These are phyloP conservation scores for Bubalus kerabau DNA, from an alignment of 2,113 vertebrate genomes.

Conservation along the genomic window DNA sequence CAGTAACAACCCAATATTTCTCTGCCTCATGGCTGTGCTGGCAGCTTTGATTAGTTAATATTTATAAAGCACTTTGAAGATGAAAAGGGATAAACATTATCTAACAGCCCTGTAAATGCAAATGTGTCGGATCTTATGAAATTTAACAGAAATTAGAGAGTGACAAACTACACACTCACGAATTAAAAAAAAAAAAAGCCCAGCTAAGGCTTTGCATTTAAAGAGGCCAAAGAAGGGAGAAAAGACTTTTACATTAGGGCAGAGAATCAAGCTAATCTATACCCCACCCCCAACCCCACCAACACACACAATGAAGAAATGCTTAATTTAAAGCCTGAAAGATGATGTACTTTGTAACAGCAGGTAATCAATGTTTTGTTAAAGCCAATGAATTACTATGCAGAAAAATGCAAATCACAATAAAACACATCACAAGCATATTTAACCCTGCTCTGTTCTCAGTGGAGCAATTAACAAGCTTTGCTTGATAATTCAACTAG, in stretches of 20 bases:
- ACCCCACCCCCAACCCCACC: not conserved
- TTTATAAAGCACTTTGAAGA: slow-evolving; percentile 59
- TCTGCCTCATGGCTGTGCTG: not conserved
- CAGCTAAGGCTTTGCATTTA: slow-evolving; percentile 61
- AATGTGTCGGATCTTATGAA: slow-evolving; percentile 69
- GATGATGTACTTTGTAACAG: slow-evolving; percentile 56
- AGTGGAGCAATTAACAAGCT: not conserved
- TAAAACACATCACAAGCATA: slow-evolving; percentile 25
- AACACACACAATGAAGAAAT: slow-evolving; percentile 9
- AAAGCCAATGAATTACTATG: slow-evolving; percentile 66
- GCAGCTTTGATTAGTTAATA: slow-evolving; percentile 52
- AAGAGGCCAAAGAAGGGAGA: slow-evolving; percentile 55
- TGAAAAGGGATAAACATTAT: slow-evolving; percentile 56
- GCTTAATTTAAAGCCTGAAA: slow-evolving; percentile 72
- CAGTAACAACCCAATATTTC: not conserved
- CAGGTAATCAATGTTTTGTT: slow-evolving; percentile 74
- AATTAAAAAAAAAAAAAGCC: not conserved
- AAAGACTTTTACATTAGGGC: slow-evolving; percentile 50
- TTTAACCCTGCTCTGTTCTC: slow-evolving; percentile 31
- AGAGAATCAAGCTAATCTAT: slow-evolving; percentile 52
- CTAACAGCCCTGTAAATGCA: slow-evolving; percentile 48
- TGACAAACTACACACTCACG: slow-evolving; percentile 37
- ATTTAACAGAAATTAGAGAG: slow-evolving; percentile 72
- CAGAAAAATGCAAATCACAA: slow-evolving; percentile 66
- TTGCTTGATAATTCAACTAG: not conserved